Percentiles rank a stretch among this genome's conserved stretches.
phyloP scores from a whole-genome alignment of 2,113 vertebrate genomes.

The Microcebus ravelobensis region DNA sequence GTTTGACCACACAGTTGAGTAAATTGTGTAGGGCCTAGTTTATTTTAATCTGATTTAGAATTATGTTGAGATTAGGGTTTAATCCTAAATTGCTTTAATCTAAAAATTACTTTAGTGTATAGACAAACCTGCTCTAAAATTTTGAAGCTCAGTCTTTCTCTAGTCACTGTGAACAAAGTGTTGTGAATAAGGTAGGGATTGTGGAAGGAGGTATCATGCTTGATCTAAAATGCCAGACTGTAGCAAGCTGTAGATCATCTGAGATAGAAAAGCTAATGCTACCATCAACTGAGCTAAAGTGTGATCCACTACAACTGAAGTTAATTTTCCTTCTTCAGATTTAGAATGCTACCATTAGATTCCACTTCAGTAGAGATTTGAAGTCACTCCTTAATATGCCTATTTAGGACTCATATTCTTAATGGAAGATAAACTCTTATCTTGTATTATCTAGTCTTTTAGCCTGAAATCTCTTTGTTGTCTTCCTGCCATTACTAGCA shows the following conservation, averaged over 20 bases:
- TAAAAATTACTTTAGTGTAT: background rate
- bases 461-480: background rate
- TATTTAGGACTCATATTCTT: background rate
- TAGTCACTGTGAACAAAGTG: background rate
- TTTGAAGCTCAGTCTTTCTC: background rate
- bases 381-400: background rate
- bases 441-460: background rate
- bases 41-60: conserved; percentile 18
- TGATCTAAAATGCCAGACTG: background rate
- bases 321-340: background rate
- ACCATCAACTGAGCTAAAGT: background rate
- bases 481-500: conserved; percentile 26
- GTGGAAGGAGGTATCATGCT: background rate
- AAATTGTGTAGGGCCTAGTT: background rate
- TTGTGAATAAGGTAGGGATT: background rate
- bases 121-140: background rate
- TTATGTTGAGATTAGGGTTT: background rate
- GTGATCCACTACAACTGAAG: background rate
- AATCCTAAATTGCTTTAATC: background rate
- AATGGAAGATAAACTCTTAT: background rate
- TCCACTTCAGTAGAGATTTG: background rate
- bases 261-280: background rate
- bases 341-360: background rate
- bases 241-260: background rate
- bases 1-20: background rate